Conservation (phyloP, 2,888 invertebrate genomes). For the Entomobrya multifasciata region DNA sequence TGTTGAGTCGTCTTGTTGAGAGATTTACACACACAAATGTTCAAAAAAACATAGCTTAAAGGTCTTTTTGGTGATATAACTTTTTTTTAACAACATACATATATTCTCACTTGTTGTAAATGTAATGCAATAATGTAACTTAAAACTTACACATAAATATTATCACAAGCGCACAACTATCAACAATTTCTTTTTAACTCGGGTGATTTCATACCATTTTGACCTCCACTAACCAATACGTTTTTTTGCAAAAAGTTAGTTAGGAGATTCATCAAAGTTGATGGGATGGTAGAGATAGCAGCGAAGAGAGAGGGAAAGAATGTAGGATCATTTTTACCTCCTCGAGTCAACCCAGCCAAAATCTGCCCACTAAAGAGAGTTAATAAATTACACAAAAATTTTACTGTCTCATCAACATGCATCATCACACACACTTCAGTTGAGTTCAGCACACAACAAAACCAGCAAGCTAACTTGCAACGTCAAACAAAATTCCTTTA, state of each 20-base stretch:
- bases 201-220: conserved; percentile 30
- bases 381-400: conserved; percentile 59
- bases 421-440: conserved; percentile 47
- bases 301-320: background rate
- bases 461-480: too few relatives aligned
- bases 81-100: background rate
- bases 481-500: too few relatives aligned
- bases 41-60: background rate
- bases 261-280: conserved; percentile 13
- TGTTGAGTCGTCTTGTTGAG: conserved; percentile 45
- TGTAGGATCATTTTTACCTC: conserved; percentile 35
- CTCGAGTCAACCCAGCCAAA: conserved; percentile 29
- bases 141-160: conserved; percentile 8
- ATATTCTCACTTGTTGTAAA: conserved; percentile 12
- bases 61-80: conserved; percentile 44
- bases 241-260: background rate
- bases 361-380: conserved; percentile 41
- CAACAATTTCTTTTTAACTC: conserved; percentile 18
- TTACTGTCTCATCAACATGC: conserved; percentile 64
- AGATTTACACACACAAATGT: too few relatives aligned
- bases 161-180: background rate
- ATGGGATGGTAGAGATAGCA: background rate
- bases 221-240: background rate
- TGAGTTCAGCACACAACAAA: conserved; percentile 38
- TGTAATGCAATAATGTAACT: conserved; percentile 3